Evolutionary conservation across 2,797 vertebrate species (phyloP).

Genomic region (Mormyrops attenuatus): DNA sequence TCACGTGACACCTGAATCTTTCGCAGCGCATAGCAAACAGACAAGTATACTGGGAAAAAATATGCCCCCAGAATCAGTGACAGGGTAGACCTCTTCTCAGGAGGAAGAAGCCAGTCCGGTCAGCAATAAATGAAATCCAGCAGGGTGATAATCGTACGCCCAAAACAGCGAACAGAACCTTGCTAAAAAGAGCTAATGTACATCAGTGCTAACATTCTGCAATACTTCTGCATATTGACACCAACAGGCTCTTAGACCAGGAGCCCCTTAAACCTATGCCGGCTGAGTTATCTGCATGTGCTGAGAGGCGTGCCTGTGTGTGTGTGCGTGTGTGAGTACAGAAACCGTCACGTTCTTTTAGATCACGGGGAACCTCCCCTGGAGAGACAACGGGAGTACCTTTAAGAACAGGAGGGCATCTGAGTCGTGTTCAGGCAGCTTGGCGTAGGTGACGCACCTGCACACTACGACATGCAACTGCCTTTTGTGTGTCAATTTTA

Average conservation of each 20-base stretch:
- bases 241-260: background rate
- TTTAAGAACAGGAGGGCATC: background rate
- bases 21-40: background rate
- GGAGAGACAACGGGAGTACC: background rate
- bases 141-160: background rate
- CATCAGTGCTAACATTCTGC: background rate
- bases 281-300: background rate
- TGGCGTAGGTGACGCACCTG: background rate
- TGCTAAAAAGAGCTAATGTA: background rate
- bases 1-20: background rate
- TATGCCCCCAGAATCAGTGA: background rate
- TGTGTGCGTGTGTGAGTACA: background rate
- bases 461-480: background rate
- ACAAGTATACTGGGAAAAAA: background rate
- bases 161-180: background rate
- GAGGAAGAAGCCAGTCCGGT: background rate
- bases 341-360: background rate
- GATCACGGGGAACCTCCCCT: background rate
- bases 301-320: background rate
- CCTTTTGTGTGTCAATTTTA: background rate
- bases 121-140: background rate
- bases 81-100: background rate
- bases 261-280: background rate
- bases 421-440: background rate
- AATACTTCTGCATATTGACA: background rate